phyloP scores from a whole-genome alignment of 1,140 invertebrate species.

The Apis cerana region DNA sequence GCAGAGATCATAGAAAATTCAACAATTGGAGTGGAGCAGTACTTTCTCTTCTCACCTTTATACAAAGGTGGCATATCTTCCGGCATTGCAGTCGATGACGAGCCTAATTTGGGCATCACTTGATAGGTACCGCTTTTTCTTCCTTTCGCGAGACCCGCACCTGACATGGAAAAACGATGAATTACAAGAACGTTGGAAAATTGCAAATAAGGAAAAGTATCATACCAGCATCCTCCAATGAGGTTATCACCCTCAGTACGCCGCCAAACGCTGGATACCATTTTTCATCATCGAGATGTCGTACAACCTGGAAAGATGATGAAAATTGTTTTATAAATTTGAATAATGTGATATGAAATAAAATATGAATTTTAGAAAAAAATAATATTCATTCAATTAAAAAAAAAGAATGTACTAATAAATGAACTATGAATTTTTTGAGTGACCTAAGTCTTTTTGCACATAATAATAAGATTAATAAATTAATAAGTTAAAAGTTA shows the following conservation, averaged over 20 bases:
- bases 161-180: conserved; percentile 33
- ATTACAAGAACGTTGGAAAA: conserved; percentile 16
- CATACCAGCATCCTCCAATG: conserved; percentile 79
- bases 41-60: conserved; percentile 53
- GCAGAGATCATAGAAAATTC: neutral
- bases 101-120: conserved; percentile 60
- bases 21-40: neutral
- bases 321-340: neutral
- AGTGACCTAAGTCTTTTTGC: too few relatives aligned
- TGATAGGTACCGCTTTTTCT: conserved; percentile 54
- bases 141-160: conserved; percentile 23
- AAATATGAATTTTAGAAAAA: too few relatives aligned
- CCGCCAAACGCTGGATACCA: conserved; percentile 84
- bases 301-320: conserved; percentile 76
- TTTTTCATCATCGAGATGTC: conserved; percentile 82
- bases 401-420: too few relatives aligned
- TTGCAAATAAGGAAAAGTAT: neutral
- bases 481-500: too few relatives aligned
- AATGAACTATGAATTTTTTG: too few relatives aligned
- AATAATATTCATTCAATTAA: too few relatives aligned
- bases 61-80: conserved; percentile 48
- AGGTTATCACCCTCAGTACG: conserved; percentile 82
- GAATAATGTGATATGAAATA: neutral
- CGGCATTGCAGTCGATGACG: neutral
- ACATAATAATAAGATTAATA: too few relatives aligned